A percentile compares a stretch with the other conserved stretches of the same genome.
These are phyloP conservation scores for Mythimna vitellina DNA, from an alignment of 2,888 invertebrate genomes.

Conservation along the genomic window DNA sequence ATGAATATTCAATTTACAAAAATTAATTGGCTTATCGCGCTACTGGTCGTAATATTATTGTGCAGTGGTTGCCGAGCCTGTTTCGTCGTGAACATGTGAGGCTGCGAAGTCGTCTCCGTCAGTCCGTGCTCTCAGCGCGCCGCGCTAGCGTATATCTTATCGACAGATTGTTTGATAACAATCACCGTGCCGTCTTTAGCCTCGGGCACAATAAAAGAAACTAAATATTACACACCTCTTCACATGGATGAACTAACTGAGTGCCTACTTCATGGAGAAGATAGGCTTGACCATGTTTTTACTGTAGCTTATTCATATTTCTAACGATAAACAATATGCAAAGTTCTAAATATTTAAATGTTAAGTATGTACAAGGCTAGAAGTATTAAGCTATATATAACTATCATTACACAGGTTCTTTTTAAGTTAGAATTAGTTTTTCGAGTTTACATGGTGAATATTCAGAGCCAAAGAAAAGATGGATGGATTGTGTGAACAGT, in stretches of 20 bases:
- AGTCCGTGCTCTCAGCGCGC: conserved; percentile 3
- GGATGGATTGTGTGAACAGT: no score
- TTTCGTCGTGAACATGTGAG: background rate
- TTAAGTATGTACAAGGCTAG: no score
- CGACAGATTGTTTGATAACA: conserved; percentile 55
- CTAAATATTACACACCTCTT: conserved; percentile 3
- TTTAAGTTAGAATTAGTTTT: no score
- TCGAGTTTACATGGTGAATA: no score
- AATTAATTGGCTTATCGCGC: background rate
- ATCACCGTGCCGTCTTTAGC: conserved; percentile 32
- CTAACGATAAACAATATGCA: no score
- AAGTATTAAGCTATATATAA: no score
- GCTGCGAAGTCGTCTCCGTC: conserved; percentile 4
- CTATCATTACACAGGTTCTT: no score
- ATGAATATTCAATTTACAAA: conserved; percentile 1
- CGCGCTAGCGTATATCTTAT: conserved; percentile 56
- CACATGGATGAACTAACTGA: background rate
- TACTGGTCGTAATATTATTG: background rate
- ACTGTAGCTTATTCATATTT: no score
- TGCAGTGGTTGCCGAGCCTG: background rate
- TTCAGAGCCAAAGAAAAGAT: no score
- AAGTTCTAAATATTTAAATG: no score
- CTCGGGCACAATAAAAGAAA: conserved; percentile 32
- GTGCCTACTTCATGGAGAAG: background rate
- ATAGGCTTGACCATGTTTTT: background rate